A percentile compares a stretch with the other conserved stretches of the same genome.
phyloP scores from a whole-genome alignment of 1,140 invertebrate genomes.

The Tetramorium parvispinum region DNA sequence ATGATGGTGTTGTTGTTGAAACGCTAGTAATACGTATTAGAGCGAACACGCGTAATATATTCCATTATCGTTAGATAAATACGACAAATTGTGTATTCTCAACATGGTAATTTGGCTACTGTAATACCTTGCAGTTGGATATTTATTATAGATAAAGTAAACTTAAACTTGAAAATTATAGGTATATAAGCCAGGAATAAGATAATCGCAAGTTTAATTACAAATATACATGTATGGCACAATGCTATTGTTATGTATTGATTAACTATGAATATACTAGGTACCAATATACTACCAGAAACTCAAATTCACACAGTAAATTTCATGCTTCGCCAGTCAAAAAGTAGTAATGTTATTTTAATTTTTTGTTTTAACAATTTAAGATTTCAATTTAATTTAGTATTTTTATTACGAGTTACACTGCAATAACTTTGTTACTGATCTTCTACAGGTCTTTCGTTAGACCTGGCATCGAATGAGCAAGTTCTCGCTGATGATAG shows the following conservation, averaged over 20 bases:
- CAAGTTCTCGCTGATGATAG: background rate
- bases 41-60: background rate
- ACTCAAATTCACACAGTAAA: background rate
- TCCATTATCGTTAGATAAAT: slow-evolving; percentile 8
- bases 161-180: background rate
- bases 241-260: background rate
- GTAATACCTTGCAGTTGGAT: background rate
- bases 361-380: background rate
- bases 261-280: background rate
- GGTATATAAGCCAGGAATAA: background rate
- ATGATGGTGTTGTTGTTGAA: background rate
- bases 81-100: slow-evolving; percentile 9
- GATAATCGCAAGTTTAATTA: background rate
- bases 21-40: slow-evolving; percentile 14
- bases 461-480: background rate
- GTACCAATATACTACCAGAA: background rate
- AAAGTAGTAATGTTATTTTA: background rate
- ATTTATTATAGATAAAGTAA: background rate
- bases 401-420: background rate
- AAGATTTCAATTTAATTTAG: background rate
- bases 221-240: background rate
- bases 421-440: background rate
- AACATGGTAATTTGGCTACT: background rate
- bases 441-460: background rate
- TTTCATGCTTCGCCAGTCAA: background rate